Conservation (phyloP, 2,888 invertebrate genomes). For the Pheosia tremula region DNA sequence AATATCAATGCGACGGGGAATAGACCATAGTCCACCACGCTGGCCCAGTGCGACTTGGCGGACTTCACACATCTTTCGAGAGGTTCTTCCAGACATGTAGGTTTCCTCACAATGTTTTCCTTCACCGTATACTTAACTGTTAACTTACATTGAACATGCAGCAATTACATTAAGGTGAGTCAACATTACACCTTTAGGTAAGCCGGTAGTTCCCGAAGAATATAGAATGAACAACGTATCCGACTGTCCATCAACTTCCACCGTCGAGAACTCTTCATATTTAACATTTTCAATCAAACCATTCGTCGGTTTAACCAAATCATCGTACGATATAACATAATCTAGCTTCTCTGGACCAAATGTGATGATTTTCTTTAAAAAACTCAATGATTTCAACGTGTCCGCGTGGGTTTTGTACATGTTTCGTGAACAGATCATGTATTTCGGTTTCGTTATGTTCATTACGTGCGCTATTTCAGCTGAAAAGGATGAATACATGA, state of each 20-base stretch:
- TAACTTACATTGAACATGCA: slow-evolving; percentile 53
- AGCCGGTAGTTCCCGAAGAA: slow-evolving; percentile 72
- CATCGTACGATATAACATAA: slow-evolving; percentile 48
- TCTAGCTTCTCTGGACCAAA: slow-evolving; percentile 49
- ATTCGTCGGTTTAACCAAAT: slow-evolving; percentile 44
- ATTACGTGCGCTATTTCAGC: slow-evolving; percentile 63
- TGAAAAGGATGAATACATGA: slow-evolving; percentile 36
- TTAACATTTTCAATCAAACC: slow-evolving; percentile 43
- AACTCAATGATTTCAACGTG: slow-evolving; percentile 39
- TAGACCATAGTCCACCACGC: too few species aligned
- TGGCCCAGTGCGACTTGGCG: neutral
- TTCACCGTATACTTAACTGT: too few species aligned
- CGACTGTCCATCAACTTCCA: slow-evolving; percentile 52
- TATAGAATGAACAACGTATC: slow-evolving; percentile 63
- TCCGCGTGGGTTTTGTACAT: slow-evolving; percentile 51
- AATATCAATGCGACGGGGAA: too few species aligned
- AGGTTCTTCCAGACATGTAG: too few species aligned
- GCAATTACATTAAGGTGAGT: slow-evolving; percentile 60
- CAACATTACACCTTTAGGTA: slow-evolving; percentile 71
- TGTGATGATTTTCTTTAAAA: slow-evolving; percentile 53
- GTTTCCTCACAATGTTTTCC: too few species aligned
- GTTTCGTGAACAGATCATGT: slow-evolving; percentile 58
- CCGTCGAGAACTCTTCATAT: slow-evolving; percentile 52
- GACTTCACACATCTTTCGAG: neutral
- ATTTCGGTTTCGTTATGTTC: slow-evolving; percentile 62